phyloP scores from a whole-genome alignment of 2,888 invertebrate species.

The Pheosia gnoma region DNA sequence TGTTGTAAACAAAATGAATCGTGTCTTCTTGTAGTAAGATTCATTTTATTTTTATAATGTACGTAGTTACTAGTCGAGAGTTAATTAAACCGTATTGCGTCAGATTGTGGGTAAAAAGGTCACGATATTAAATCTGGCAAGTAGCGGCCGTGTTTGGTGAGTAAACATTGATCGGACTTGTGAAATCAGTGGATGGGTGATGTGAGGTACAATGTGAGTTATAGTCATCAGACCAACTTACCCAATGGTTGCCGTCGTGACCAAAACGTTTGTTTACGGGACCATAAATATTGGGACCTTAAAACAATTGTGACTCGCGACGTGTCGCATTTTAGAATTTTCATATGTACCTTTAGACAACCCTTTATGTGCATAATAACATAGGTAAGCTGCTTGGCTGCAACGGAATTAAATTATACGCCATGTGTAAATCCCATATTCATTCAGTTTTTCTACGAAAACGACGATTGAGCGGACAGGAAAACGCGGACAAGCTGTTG shows the following conservation, averaged over 20 bases:
- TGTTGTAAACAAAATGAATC: slow-evolving; percentile 1
- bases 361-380: not conserved
- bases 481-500: slow-evolving; percentile 54
- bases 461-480: slow-evolving; percentile 44
- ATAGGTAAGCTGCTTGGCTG: not conserved
- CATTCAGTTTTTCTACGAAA: slow-evolving; percentile 46
- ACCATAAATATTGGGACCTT: too few species aligned
- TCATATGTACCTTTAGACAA: too few species aligned
- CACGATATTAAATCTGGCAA: slow-evolving; percentile 15
- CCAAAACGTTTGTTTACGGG: too few species aligned
- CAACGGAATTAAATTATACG: slow-evolving; percentile 5
- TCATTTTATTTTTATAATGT: not conserved
- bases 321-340: too few species aligned
- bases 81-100: slow-evolving; percentile 6
- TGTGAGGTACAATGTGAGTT: not conserved
- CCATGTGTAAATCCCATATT: slow-evolving; percentile 28
- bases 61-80: not conserved
- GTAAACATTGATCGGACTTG: slow-evolving; percentile 7
- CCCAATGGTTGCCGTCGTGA: too few species aligned
- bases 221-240: too few species aligned
- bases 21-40: not conserved
- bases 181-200: slow-evolving; percentile 3
- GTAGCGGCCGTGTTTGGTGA: slow-evolving; percentile 11
- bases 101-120: slow-evolving; percentile 13
- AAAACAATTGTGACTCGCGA: too few species aligned